Conservation (phyloP, 2,113 vertebrate genomes). For the human (Homo sapiens) region DNA sequence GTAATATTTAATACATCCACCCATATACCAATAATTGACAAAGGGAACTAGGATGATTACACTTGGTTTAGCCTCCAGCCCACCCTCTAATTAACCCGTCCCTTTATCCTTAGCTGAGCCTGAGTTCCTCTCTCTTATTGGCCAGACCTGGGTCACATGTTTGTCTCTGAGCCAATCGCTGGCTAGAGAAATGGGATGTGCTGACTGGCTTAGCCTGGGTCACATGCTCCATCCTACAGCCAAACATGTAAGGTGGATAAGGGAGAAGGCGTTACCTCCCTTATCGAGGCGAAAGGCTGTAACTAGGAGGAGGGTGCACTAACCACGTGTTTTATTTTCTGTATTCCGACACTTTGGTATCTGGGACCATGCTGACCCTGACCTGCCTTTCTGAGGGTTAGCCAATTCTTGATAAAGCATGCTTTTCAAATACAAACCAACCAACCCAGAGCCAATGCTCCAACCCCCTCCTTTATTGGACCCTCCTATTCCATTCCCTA, state of each 20-base stretch:
- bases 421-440: neutral
- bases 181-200: neutral
- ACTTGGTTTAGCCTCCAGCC: neutral
- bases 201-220: neutral
- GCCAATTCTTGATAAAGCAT: neutral
- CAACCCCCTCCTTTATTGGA: neutral
- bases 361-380: neutral
- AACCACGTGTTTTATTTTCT: neutral
- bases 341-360: neutral
- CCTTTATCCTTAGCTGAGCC: neutral
- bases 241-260: neutral
- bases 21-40: neutral
- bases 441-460: neutral
- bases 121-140: neutral
- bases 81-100: neutral
- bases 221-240: neutral
- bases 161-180: neutral
- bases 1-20: neutral
- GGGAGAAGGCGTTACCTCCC: neutral
- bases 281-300: fast-evolving
- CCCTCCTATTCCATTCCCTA: neutral
- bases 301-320: neutral
- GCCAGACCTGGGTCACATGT: neutral
- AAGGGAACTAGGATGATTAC: neutral
- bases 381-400: neutral